These are phyloP conservation scores for Drosophila fungiperda DNA, from an alignment of 2,888 invertebrate species.

Conservation along the genomic window DNA sequence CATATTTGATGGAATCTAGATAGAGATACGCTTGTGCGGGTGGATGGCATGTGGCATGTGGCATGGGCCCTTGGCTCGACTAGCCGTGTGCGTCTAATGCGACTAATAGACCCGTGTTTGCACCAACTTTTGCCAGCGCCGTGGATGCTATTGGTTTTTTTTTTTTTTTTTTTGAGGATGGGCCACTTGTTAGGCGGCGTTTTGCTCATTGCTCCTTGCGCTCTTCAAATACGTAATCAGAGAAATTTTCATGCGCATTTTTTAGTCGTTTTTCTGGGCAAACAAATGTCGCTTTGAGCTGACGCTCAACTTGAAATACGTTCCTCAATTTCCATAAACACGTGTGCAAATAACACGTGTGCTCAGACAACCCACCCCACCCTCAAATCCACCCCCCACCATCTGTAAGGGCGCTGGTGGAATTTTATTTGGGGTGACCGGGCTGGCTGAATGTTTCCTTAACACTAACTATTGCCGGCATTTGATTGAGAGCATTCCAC, in stretches of 20 bases:
- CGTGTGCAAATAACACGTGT: constrained; percentile 83
- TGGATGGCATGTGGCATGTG: neutral
- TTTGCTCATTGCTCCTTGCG: constrained; percentile 23
- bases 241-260: constrained; percentile 75
- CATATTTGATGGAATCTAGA: constrained; percentile 46
- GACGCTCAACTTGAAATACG: constrained; percentile 73
- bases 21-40: neutral
- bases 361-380: constrained; percentile 8
- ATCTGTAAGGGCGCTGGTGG: neutral
- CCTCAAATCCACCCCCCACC: neutral
- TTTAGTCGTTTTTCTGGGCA: constrained; percentile 52
- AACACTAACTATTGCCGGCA: constrained; percentile 68
- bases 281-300: constrained; percentile 69
- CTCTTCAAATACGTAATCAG: constrained; percentile 76
- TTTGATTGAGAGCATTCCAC: constrained; percentile 52
- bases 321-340: constrained; percentile 81
- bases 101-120: constrained; percentile 77
- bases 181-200: constrained; percentile 25
- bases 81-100: constrained; percentile 66
- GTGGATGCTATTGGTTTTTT: neutral
- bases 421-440: neutral
- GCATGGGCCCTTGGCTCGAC: constrained; percentile 15
- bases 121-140: constrained; percentile 54
- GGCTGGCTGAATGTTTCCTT: constrained; percentile 25
- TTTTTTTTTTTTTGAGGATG: neutral